Percentiles rank a stretch among this genome's conserved stretches.
phyloP scores from a whole-genome alignment of 2,888 invertebrate species.

The Hermaeophaga mercurialis region DNA sequence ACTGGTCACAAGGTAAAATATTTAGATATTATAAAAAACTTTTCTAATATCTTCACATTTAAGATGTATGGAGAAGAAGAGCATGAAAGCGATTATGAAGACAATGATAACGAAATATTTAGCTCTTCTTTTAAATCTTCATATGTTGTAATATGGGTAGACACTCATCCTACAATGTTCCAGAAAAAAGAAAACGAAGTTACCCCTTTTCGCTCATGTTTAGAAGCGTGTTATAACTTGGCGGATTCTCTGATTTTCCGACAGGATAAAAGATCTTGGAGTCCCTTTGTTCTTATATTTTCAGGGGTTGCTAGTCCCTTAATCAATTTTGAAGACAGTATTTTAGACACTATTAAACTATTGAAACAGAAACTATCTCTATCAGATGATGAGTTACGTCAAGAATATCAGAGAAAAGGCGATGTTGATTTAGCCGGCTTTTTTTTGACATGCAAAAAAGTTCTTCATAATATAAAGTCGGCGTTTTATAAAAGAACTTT shows the following conservation, averaged over 20 bases:
- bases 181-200: constrained; percentile 34
- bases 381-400: constrained; percentile 38
- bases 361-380: constrained; percentile 37
- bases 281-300: constrained; percentile 44
- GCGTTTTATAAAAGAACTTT: constrained; percentile 42
- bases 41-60: background rate
- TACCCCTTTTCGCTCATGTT: constrained; percentile 42
- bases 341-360: constrained; percentile 42
- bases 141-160: constrained; percentile 48
- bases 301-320: constrained; percentile 40
- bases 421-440: constrained; percentile 44
- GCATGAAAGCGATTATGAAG: constrained; percentile 29
- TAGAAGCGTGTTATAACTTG: constrained; percentile 44
- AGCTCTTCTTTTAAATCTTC: constrained; percentile 40
- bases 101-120: constrained; percentile 28
- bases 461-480: constrained; percentile 43
- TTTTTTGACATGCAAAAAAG: constrained; percentile 45
- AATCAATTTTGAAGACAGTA: constrained; percentile 40
- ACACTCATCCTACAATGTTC: constrained; percentile 48
- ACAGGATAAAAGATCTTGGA: constrained; percentile 39
- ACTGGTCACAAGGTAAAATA: no score
- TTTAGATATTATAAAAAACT: background rate
- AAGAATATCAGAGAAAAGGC: constrained; percentile 39
- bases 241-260: constrained; percentile 45
- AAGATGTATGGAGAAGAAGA: constrained; percentile 22